phyloP scores from a whole-genome alignment of 2,888 invertebrate species.

The Allacma fusca region DNA sequence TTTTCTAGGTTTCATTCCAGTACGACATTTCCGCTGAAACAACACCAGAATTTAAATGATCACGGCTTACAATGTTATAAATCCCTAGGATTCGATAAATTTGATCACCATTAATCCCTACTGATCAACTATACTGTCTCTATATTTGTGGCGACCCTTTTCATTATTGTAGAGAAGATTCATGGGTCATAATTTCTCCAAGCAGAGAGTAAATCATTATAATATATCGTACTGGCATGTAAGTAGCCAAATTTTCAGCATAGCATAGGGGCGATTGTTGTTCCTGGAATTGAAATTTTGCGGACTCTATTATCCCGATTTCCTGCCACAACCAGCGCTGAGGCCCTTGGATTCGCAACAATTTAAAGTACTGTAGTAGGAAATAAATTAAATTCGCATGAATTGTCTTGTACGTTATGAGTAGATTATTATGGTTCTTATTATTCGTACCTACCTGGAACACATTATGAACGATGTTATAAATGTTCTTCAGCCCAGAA shows the following conservation, averaged over 20 bases:
- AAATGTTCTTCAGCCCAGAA: slow-evolving; percentile 79
- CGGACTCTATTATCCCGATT: slow-evolving; percentile 78
- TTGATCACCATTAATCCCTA: too few species aligned
- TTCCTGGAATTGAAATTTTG: slow-evolving; percentile 87
- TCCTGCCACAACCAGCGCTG: slow-evolving; percentile 92
- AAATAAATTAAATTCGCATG: not conserved
- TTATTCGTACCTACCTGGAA: slow-evolving; percentile 37
- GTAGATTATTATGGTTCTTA: too few species aligned
- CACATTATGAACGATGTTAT: slow-evolving; percentile 28
- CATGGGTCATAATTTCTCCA: slow-evolving; percentile 1
- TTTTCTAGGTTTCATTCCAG: too few species aligned
- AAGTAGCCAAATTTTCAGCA: slow-evolving; percentile 73
- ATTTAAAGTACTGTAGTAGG: slow-evolving; percentile 73
- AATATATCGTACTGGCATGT: slow-evolving; percentile 68
- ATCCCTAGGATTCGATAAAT: too few species aligned
- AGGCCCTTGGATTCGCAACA: slow-evolving; percentile 78
- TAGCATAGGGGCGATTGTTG: slow-evolving; percentile 77
- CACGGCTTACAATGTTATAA: too few species aligned
- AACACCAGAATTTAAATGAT: too few species aligned
- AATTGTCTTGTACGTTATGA: not conserved
- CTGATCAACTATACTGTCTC: too few species aligned
- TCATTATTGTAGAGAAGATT: too few species aligned
- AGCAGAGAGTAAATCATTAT: too few species aligned
- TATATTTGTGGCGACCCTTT: too few species aligned
- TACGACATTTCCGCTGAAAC: too few species aligned